Evolutionary conservation across 2,113 vertebrate species (phyloP).

Genomic region (Thunnus thynnus): DNA sequence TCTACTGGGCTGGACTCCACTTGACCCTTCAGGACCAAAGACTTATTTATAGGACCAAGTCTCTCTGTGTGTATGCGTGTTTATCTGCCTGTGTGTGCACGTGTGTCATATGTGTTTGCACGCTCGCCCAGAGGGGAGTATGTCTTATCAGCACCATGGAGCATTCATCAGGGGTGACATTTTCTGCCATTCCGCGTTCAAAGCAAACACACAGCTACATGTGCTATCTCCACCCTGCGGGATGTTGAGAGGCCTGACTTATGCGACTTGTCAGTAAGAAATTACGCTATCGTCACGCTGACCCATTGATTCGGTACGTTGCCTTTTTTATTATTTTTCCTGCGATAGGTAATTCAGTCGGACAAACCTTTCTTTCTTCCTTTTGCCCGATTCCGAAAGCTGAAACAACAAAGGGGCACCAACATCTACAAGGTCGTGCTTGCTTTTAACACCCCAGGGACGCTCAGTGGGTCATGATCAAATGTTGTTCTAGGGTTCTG

Average conservation of each 20-base stretch:
- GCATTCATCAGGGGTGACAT: slow-evolving; percentile 72
- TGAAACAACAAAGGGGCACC: slow-evolving; percentile 78
- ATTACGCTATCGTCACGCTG: slow-evolving; percentile 71
- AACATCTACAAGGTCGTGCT: slow-evolving; percentile 61
- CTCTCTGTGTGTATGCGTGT: slow-evolving; percentile 20
- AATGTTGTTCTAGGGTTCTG: slow-evolving; percentile 71
- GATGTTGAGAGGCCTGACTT: slow-evolving; percentile 73
- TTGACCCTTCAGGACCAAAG: slow-evolving; percentile 73
- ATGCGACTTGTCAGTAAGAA: slow-evolving; percentile 72
- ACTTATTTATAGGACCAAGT: slow-evolving; percentile 77
- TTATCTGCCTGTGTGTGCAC: slow-evolving; percentile 49
- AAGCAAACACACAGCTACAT: slow-evolving; percentile 68
- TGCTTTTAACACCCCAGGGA: slow-evolving; percentile 75
- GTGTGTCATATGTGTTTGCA: slow-evolving; percentile 54
- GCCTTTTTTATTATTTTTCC: slow-evolving; percentile 72
- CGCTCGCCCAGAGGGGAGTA: slow-evolving; percentile 23
- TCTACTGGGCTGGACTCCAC: slow-evolving; percentile 78
- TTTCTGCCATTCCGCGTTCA: slow-evolving; percentile 71
- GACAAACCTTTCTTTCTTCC: slow-evolving; percentile 76
- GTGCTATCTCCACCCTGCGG: slow-evolving; percentile 61
- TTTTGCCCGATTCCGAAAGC: slow-evolving; percentile 62
- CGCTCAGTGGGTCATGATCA: slow-evolving; percentile 61
- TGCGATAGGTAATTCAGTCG: slow-evolving; percentile 68
- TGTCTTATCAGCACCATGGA: slow-evolving; percentile 61
- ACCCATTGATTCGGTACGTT: slow-evolving; percentile 69